phyloP scores from a whole-genome alignment of 2,113 vertebrate genomes.

The Procavia capensis region DNA sequence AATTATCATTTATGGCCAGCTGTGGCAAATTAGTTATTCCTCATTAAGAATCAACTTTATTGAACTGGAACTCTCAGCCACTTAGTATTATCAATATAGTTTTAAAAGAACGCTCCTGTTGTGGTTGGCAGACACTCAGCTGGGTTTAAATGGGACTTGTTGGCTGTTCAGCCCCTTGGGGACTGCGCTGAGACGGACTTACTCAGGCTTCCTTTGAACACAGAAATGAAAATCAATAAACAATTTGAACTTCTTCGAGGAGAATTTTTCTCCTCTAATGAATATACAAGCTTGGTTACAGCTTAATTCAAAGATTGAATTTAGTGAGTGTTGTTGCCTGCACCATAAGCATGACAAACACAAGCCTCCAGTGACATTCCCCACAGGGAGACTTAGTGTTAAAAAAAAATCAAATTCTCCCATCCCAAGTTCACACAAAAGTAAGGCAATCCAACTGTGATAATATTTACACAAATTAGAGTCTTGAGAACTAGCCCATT shows the following conservation, averaged over 20 bases:
- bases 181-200: conserved; percentile 93
- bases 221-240: conserved; percentile 99
- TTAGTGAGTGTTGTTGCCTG: conserved; percentile 88
- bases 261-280: conserved; percentile 97
- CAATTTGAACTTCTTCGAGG: conserved; percentile 99
- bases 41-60: conserved; percentile 81
- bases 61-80: conserved; percentile 84
- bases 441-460: conserved; percentile 36
- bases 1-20: conserved; percentile 66
- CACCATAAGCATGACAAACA: conserved; percentile 88
- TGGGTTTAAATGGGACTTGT: conserved; percentile 88
- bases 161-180: conserved; percentile 88
- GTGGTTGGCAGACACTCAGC: conserved; percentile 82
- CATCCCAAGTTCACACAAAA: conserved; percentile 59
- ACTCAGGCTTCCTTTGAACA: conserved; percentile 95
- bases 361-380: conserved; percentile 82
- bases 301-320: conserved; percentile 92
- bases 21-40: conserved; percentile 71
- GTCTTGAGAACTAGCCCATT: background rate
- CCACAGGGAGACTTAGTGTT: conserved; percentile 82
- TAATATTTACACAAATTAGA: conserved; percentile 39
- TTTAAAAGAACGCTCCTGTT: conserved; percentile 88
- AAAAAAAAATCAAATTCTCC: background rate
- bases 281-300: conserved; percentile 98
- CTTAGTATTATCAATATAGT: conserved; percentile 87